Evolutionary conservation across 37 sponge, comb jelly and placozoan genomes (phyloP), one percentile per base, ranked within the genome.

Genomic region (Tethya wilhelma): DNA sequence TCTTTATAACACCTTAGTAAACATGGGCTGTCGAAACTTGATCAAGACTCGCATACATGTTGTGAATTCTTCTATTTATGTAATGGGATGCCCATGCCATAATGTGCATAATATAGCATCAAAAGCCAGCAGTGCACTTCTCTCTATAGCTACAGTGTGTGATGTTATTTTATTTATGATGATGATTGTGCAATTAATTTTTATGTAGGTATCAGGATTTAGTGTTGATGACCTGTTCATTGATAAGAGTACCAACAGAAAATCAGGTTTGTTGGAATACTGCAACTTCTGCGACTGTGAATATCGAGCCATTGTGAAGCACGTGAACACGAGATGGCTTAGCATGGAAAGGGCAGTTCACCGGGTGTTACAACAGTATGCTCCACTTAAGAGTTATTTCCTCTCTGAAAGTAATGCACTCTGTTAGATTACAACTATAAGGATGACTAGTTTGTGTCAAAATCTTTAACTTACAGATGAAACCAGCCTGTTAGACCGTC

Each of bases 1-100:
- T 36, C 74, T 86, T 19, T 87, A 91, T 30, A 91, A 91, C 79
- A 82, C 86, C 26, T 82, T 75, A 19, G 91, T 90, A 6, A 85
- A 90, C 49, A 14, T 87, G 23, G 92, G 84, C n/a, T n/a, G n/a
- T n/a, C n/a, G 20, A 73, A 37, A 29, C 43, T 59, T 31, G 60
- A 78, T 63, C 67, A 65, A 53, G 56, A 65, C n/a, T 53, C 42
- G 38, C 79, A 79, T 62, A 73, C 73, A 33, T 79, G 64, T 73
- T 79, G 86, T 14, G 70, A 79, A 41, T n/a, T n/a, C n/a, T n/a
- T 79, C 80, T 55, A 80, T 80, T 44, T 80, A 79, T 46, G 79
- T n/a, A n/a, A n/a, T n/a, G n/a, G n/a, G n/a, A n/a, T n/a, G n/a
- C n/a, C n/a, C n/a, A n/a, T n/a, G n/a, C 75, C n/a, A n/a, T n/a